Percentiles rank a stretch among this genome's conserved stretches.
phyloP scores from a whole-genome alignment of 2,113 vertebrate species.

The Cyanoliseus patagonus region DNA sequence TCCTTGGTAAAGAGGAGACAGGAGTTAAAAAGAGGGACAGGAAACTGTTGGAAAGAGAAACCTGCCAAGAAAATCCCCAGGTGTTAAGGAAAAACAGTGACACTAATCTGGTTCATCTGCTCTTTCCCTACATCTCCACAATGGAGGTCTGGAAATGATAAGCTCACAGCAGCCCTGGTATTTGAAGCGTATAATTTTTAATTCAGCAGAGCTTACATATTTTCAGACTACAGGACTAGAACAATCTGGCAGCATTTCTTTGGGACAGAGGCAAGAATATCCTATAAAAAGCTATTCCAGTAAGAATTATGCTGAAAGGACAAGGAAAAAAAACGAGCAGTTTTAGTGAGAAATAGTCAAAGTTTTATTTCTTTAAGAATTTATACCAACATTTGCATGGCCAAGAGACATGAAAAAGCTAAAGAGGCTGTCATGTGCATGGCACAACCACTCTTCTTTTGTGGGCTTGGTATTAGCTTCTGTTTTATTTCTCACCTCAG shows the following conservation, averaged over 20 bases:
- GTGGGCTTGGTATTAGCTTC: background rate
- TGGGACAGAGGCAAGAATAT: background rate
- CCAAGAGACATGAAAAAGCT: background rate
- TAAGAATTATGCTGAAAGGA: background rate
- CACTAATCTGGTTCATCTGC: background rate
- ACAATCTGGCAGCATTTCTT: background rate
- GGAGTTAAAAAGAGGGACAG: background rate
- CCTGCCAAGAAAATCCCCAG: background rate
- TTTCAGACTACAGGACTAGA: constrained; percentile 1
- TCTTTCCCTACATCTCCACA: background rate
- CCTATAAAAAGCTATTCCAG: background rate
- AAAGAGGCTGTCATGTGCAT: background rate
- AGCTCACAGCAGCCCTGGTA: background rate
- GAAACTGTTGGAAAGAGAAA: background rate
- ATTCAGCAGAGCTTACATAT: background rate
- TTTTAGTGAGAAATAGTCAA: background rate
- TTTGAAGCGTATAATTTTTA: constrained; percentile 19
- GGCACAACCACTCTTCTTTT: background rate
- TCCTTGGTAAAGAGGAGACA: background rate
- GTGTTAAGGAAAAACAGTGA: background rate
- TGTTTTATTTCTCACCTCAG: background rate
- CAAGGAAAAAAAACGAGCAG: background rate
- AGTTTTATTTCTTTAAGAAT: background rate
- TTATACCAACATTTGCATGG: background rate
- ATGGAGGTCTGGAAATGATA: background rate